Evolutionary conservation across 2,113 vertebrate species (phyloP), one percentile per base, ranked within the genome.

Genomic region (Tympanuchus pallidicinctus): DNA sequence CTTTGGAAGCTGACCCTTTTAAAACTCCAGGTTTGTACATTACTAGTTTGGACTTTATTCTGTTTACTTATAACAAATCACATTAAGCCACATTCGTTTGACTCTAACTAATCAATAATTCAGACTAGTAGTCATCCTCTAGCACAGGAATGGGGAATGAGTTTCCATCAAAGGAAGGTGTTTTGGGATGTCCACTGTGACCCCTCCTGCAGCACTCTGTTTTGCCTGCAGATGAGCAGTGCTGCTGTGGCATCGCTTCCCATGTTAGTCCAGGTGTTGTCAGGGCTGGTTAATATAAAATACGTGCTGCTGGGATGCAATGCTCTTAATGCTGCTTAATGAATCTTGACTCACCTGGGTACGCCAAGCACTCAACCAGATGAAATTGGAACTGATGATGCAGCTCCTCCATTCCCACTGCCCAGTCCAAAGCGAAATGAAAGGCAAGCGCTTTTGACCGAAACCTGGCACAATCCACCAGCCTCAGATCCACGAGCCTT

Each of bases 1-100:
- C 64, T 91, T 91, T 92, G 74, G 66, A 84, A 92, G 57, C 40
- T 19, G 47, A 19, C 34, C 73, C 80, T 96, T 94, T 95, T 80
- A 93, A 95, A 87, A 80, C 60, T 86, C 45, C 85, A 83, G 59
- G 60, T 91, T 91, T 86, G 67, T 70, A 70, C 88, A 38, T 80
- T 43, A 66, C 78, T 50, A 38, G 85, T 80, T 96, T 96, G 94
- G 94, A 95, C 96, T 96, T 96, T 96, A 96, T 96, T 95, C 95
- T 96, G 96, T 96, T 96, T 96, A 91, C 91, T 66, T 4, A 1
- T 70, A 93, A 90, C 89, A 94, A 91, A 73, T 92, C 94, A 50
- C 63, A 92, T 54, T 88, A 93, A 94, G 93, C 88, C 96, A 95
- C 0, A 0, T 77, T 94, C 9, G 20, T 85, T 91, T 82, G 63